Conservation (phyloP, 2,113 vertebrate genomes). For the Neopipo cinnamomea region DNA sequence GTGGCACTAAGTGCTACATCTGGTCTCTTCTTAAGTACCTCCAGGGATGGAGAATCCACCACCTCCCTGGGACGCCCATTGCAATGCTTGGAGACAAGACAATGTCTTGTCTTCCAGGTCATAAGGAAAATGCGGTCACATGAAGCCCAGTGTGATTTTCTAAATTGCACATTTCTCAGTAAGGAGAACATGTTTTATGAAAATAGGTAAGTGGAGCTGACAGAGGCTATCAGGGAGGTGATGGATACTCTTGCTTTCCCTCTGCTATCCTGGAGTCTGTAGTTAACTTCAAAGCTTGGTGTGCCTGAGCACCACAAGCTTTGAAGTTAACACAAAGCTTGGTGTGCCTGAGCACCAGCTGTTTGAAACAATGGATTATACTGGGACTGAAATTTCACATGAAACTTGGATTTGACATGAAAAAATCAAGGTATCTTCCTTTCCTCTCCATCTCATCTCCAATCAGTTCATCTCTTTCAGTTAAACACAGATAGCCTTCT, state of each 20-base stretch:
- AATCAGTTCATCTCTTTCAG: neutral
- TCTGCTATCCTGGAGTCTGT: neutral
- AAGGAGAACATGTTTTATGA: neutral
- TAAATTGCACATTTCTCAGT: neutral
- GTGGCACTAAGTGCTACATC: too few relatives aligned
- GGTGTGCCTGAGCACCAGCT: neutral
- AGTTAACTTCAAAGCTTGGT: neutral
- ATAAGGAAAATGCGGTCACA: neutral
- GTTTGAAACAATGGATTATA: neutral
- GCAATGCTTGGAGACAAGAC: too few relatives aligned
- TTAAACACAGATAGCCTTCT: neutral
- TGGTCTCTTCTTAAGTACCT: too few relatives aligned
- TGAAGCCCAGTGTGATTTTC: neutral
- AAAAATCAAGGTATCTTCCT: neutral
- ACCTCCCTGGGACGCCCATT: too few relatives aligned
- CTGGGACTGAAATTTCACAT: neutral
- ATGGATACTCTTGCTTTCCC: neutral
- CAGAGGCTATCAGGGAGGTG: neutral
- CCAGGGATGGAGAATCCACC: too few relatives aligned
- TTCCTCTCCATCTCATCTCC: fast-evolving
- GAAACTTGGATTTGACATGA: neutral
- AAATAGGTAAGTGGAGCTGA: neutral
- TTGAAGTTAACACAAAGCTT: too few relatives aligned
- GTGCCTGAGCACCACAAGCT: neutral
- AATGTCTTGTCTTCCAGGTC: neutral